Base-by-base conservation (phyloP, 2,888 invertebrate genomes). In the Catocala nupta region DNA sequence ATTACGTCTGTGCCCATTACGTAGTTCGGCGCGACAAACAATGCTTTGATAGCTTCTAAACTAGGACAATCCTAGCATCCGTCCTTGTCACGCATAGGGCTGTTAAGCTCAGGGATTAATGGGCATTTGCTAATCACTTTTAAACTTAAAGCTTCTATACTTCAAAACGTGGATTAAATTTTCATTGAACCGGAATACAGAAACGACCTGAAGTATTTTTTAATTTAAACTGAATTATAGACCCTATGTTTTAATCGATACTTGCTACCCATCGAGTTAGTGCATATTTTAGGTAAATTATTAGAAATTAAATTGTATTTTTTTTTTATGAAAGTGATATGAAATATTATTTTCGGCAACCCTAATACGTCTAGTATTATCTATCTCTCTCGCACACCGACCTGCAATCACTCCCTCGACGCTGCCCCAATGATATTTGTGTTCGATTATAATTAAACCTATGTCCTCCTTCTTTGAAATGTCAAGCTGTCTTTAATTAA, bases 361-460 rank as follows among this genome's bases (percentile, higher is more conserved):
- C 75, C 70, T 73, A 68, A 63, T 59, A 63, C 58, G 68, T 77
- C 16, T 55, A 57, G 56, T 61, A 69, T 44, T 43, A 55, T 68
- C 71, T 65, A 68, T 81, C 71, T 73, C 81, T 72, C 84, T 72
- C 72, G 64, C 85, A 65, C 78, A 49, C 55, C 65, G 87, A 88
- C 87, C 89, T 86, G 90, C 87, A 87, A 90, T 90, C 86, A 85
- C 78, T 84, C 87, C 82, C 87, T 69, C 74, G 73, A 73, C 87
- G 88, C 85, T 92, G 94, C 81, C 90, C 93, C 91, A 91, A 93
- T 94, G 94, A 94, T 94, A 94, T 94, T 94, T 94, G 90, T 92
- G 91, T 91, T 93, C 87, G 87, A 74, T 77, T 84, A 84, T 82
- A 84, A 84, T 84, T 84, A 84, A 80, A 82, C 78, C 71, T 66